Evolutionary conservation across 1,140 invertebrate genomes (phyloP).

Genomic region (Bombus cullumanus): DNA sequence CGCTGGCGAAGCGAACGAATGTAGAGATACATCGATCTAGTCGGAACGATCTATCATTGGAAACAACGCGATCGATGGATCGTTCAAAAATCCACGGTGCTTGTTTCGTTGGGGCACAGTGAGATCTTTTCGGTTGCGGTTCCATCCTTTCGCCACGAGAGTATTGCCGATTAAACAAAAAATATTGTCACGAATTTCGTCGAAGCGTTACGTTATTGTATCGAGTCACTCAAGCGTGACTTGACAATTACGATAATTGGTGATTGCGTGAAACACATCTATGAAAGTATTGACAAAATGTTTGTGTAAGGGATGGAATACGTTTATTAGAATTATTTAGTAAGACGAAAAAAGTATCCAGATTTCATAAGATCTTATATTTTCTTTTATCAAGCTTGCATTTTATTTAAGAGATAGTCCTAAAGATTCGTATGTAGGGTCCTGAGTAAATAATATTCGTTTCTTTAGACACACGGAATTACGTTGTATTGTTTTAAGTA

Average conservation of each 20-base stretch:
- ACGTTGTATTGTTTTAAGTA: neutral
- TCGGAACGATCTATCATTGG: constrained; percentile 54
- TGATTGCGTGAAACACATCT: too few relatives aligned
- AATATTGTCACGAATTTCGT: neutral
- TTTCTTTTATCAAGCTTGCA: neutral
- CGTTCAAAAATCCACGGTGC: constrained; percentile 39
- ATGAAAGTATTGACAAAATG: neutral
- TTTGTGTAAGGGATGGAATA: too few relatives aligned
- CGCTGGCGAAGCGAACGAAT: constrained; percentile 32
- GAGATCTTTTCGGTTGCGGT: constrained; percentile 35
- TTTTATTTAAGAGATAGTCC: neutral
- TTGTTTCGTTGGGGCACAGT: constrained; percentile 29
- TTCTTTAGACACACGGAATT: neutral
- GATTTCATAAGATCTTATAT: neutral
- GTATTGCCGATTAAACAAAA: neutral
- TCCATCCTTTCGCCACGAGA: constrained; percentile 25
- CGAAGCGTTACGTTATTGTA: neutral
- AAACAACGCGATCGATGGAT: constrained; percentile 3
- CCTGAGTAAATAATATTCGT: too few relatives aligned
- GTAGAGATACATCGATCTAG: constrained; percentile 57
- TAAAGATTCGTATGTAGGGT: neutral
- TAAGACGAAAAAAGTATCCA: neutral
- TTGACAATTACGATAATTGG: neutral
- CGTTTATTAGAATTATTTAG: too few relatives aligned
- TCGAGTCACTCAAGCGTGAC: neutral